Percentiles rank a stretch among this genome's conserved stretches.
phyloP scores from a whole-genome alignment of 2,888 invertebrate species.

The Unio delphinus region DNA sequence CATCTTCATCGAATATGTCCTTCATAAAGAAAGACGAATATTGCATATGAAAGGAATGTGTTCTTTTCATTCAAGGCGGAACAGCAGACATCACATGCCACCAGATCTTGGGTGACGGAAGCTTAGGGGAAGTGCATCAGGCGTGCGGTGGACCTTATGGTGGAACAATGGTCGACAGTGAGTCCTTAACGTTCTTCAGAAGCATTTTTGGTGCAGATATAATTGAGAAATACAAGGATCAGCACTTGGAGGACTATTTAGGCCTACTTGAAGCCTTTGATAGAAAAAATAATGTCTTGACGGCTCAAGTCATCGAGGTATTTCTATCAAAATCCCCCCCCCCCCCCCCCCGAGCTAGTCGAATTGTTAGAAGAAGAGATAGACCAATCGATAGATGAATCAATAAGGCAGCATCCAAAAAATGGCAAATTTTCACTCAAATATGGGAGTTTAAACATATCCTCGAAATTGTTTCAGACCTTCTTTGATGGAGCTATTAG shows the following conservation, averaged over 20 bases:
- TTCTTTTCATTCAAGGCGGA: neutral
- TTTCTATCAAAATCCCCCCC: neutral
- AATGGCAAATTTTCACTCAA: too few relatives aligned
- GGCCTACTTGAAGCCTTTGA: neutral
- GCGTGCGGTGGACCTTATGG: conserved; percentile 2
- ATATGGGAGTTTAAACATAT: too few relatives aligned
- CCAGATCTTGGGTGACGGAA: neutral
- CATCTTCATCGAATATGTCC: too few relatives aligned
- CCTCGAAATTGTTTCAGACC: too few relatives aligned
- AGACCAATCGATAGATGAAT: neutral
- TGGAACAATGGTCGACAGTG: conserved; percentile 1
- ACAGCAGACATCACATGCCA: neutral
- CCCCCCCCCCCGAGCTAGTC: neutral
- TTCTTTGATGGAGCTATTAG: too few relatives aligned
- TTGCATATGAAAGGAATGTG: too few relatives aligned
- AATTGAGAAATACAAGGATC: neutral
- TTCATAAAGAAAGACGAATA: too few relatives aligned
- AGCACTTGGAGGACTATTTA: neutral
- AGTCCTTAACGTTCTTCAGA: neutral
- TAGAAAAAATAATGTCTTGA: neutral
- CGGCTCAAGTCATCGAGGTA: neutral
- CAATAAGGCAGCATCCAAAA: neutral
- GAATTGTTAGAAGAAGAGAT: neutral
- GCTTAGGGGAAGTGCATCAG: neutral
- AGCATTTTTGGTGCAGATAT: conserved; percentile 1